Base-by-base conservation (phyloP, 37 sponge, comb jelly and placozoan species). In the Dysidea cf. avara region DNA sequence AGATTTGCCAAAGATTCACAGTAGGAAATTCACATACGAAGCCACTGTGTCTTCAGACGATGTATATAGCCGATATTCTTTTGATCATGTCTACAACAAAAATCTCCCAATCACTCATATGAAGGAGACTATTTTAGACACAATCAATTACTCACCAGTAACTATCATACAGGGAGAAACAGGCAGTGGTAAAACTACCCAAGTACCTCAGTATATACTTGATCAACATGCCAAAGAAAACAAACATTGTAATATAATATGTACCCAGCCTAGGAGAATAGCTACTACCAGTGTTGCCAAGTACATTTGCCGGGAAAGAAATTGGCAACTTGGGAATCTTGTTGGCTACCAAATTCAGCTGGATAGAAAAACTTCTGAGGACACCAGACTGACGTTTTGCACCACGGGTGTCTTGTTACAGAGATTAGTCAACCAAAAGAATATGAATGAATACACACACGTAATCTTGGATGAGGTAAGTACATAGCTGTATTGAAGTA, bases 291-390 rank as follows among this genome's bases (percentile, higher is more conserved):
- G 91, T 61, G 66, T 97, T 29, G 88, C 97, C 16, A 83, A 84
- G 9, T 90, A 72, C 33, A 87, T 97, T n/a, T 75, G 85, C 43
- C 16, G 72, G 38, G 71, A 80, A 22, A 58, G 91, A 3, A 73
- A 72, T 5, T 90, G 94, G 94, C 62, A 72, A 51, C 43, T 93
- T 54, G 97, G 97, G 2, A 73, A 74, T 38, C 71, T 97, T 48
- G 97, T 97, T 36, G 97, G 97, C 28, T 97, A 97, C 57, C 97
- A 97, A 83, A 82, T 97, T n/a, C 77, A 66, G 1, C 75, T 90
- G 80, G 87, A 87, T 61, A 86, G 75, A 61, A 54, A 61, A 7
- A 49, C 81, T 24, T 81, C 85, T 0, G 94, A 93, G 34, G 88
- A 90, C 76, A 97, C 97, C 0, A 69, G 97, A 30, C 63, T 97